phyloP scores from a whole-genome alignment of 2,113 vertebrate species.

The Rhinogobius similis region DNA sequence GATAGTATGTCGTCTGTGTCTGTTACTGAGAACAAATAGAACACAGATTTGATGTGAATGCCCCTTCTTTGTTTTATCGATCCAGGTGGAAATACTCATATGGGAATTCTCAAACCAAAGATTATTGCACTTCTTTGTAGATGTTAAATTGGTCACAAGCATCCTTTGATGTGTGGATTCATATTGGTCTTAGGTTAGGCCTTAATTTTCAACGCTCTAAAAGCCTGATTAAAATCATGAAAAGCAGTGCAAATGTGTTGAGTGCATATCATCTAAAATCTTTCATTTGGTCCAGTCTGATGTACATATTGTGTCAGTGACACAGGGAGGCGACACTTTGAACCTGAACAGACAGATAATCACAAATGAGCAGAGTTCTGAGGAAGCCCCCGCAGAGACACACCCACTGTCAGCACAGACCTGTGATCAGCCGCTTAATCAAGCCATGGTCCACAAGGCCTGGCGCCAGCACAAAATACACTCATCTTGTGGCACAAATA shows the following conservation, averaged over 20 bases:
- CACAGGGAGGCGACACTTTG: conserved; percentile 15
- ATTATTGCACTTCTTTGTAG: conserved; percentile 42
- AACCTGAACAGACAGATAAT: conserved; percentile 32
- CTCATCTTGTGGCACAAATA: conserved; percentile 75
- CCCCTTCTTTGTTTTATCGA: conserved; percentile 19
- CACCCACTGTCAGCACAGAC: conserved; percentile 52
- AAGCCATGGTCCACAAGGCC: conserved; percentile 52
- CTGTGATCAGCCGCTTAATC: conserved; percentile 56
- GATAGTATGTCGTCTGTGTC: too few species aligned
- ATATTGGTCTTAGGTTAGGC: conserved; percentile 18
- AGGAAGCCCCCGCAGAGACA: conserved; percentile 30
- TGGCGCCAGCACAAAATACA: conserved; percentile 63
- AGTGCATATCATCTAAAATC: neutral
- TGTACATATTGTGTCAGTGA: neutral
- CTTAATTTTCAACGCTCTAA: conserved; percentile 17
- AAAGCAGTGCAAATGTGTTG: neutral
- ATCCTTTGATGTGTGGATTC: conserved; percentile 39
- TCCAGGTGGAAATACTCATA: conserved; percentile 20
- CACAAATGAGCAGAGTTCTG: conserved; percentile 1
- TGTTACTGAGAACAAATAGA: conserved; percentile 48
- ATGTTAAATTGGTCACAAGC: conserved; percentile 49
- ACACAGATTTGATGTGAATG: conserved; percentile 33
- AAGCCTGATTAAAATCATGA: conserved; percentile 29
- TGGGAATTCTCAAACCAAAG: conserved; percentile 54
- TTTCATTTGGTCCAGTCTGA: neutral